A percentile compares a stretch with the other conserved stretches of the same genome.
Evolutionary conservation across 2,888 invertebrate species (phyloP).

Genomic region (Scotopteryx bipunctaria): DNA sequence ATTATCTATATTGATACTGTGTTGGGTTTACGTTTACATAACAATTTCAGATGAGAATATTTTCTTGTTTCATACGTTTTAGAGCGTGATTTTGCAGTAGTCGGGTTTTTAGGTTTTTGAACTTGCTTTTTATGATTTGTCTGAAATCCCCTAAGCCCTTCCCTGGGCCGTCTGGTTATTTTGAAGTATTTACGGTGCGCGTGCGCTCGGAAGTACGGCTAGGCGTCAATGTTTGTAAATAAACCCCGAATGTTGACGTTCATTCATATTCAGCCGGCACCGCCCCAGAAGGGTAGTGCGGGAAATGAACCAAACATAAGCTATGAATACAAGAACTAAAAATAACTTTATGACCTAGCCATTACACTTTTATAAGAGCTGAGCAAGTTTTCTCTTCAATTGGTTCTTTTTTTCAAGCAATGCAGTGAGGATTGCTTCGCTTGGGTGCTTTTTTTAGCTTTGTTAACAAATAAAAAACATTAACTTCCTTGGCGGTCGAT

Average conservation of each 20-base stretch:
- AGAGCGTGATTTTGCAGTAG: no score
- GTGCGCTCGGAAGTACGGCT: constrained; percentile 58
- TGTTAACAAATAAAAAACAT: no score
- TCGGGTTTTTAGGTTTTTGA: neutral
- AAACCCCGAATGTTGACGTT: constrained; percentile 64
- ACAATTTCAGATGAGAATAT: no score
- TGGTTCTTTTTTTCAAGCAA: no score
- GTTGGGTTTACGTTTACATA: no score
- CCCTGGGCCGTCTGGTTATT: constrained; percentile 46
- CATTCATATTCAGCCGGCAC: constrained; percentile 60
- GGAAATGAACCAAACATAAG: constrained; percentile 23
- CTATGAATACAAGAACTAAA: constrained; percentile 14
- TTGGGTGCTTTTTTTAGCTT: no score
- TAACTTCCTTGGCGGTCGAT: no score
- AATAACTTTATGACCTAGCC: constrained; percentile 10
- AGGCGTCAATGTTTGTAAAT: constrained; percentile 79
- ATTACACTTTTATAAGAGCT: neutral
- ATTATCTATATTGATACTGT: no score
- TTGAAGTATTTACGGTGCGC: constrained; percentile 59
- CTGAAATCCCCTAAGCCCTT: neutral
- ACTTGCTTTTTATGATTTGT: neutral
- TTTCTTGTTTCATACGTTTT: no score
- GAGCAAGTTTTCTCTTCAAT: no score
- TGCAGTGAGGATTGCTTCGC: no score
- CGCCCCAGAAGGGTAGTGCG: constrained; percentile 27